Evolutionary conservation across 2,113 vertebrate species (phyloP).

Genomic region (Alligator sinensis): DNA sequence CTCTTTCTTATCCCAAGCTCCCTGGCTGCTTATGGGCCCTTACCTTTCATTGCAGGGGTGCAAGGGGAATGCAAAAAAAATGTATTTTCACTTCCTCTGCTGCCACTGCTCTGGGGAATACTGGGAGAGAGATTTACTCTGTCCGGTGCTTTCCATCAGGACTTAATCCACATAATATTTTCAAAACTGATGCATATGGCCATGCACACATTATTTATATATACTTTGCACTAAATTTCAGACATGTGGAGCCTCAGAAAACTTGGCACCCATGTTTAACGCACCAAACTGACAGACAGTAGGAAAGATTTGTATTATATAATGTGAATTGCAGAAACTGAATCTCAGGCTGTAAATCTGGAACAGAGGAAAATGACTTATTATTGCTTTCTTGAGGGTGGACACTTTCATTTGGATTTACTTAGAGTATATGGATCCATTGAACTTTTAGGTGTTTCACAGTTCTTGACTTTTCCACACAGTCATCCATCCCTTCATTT

Average conservation of each 20-base stretch:
- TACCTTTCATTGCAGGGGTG: not conserved
- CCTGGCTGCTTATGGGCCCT: not conserved
- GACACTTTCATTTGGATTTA: not conserved
- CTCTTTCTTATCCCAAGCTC: fast-evolving
- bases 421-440: not conserved
- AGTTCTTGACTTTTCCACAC: not conserved
- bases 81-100: not conserved
- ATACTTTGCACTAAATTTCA: not conserved
- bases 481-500: not conserved
- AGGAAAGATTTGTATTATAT: not conserved
- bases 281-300: not conserved
- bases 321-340: not conserved
- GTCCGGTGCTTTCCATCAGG: not conserved
- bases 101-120: not conserved
- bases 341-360: not conserved
- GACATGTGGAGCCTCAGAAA: fast-evolving
- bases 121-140: not conserved
- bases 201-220: not conserved
- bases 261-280: not conserved
- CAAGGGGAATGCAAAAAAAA: not conserved
- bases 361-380: not conserved
- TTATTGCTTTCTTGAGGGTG: not conserved
- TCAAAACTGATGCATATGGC: not conserved
- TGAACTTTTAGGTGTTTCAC: not conserved
- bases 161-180: not conserved